Evolutionary conservation across 2,797 vertebrate genomes (phyloP).

Genomic region (Sparidentex hasta): DNA sequence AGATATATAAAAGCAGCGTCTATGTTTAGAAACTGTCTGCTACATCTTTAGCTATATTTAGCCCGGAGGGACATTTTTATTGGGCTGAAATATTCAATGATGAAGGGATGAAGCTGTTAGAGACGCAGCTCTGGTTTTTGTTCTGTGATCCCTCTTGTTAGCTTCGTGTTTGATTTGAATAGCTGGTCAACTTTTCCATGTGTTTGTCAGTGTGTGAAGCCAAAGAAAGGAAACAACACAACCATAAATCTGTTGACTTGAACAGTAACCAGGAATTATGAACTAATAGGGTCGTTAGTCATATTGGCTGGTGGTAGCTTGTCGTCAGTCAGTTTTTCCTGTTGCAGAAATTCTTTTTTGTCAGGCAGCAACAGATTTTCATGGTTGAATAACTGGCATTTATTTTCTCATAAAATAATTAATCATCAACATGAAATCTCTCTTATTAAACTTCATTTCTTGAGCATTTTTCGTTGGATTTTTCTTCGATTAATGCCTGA

Average conservation of each 20-base stretch:
- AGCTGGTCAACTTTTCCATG: neutral
- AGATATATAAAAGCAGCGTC: neutral
- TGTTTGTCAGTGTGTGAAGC: neutral
- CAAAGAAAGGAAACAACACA: neutral
- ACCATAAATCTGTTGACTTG: neutral
- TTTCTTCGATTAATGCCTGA: no score
- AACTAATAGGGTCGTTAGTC: neutral
- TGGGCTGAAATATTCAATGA: neutral
- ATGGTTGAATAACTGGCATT: neutral
- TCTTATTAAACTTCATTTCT: neutral
- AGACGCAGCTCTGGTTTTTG: neutral
- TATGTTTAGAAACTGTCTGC: constrained; percentile 43
- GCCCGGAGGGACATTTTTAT: neutral
- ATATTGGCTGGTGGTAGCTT: neutral
- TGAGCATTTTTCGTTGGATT: no score
- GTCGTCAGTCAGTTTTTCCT: neutral
- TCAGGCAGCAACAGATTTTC: neutral
- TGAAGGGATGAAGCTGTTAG: neutral
- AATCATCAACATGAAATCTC: neutral
- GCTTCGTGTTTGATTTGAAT: no score
- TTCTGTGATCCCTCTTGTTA: neutral
- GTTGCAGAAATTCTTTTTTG: no score
- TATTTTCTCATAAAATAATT: neutral
- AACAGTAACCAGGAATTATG: neutral
- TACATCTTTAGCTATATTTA: constrained; percentile 42